Base-by-base conservation (phyloP, 37 sponge, comb jelly and placozoan species). In the Oopsacas minuta region DNA sequence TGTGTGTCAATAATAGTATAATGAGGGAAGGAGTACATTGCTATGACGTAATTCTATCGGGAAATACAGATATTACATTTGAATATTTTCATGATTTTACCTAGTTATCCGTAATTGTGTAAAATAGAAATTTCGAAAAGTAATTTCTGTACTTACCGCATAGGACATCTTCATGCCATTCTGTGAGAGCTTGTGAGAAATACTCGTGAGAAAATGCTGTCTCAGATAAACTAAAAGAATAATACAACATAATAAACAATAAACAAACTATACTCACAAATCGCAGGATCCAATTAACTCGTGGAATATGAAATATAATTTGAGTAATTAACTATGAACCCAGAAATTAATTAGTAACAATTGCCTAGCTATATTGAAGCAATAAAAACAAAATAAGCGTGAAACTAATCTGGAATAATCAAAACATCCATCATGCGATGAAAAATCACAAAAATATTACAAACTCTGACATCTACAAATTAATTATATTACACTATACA, bases 141-240 rank as follows among this genome's bases (percentile, higher is more conserved):
- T 42, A 42, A 15, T 15, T 42, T 7, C 28, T 61, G 75, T 10
- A 32, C 75, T 61, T 61, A 61, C 75, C 75, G 22, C 75, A 61
- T 12, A 61, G 30, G 5, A 61, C 75, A 12, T 61, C 75, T 34
- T 61, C 75, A n/a, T 61, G 75, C 75, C 75, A 61, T 12, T 61
- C 75, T n/a, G 75, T 61, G 32, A 61, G 20, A 34, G 75, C 75
- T 12, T 61, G 75, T 25, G 75, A 61, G 75, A 61, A 61, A 34
- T 61, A 61, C 30, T 61, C 75, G 75, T 61, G 75, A n/a, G 17
- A 61, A n/a, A 61, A 61, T 61, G 75, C 75, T 20, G 75, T 61
- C 75, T 61, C 75, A 10, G 75, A 61, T 12, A 61, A n/a, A 7
- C 75, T 61, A 61, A n/a, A 61, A 34, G 17, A 61, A 61, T n/a